A percentile compares a stretch with the other conserved stretches of the same genome.
Evolutionary conservation across 1,140 invertebrate genomes (phyloP).

Genomic region (Chymomyza costata): DNA sequence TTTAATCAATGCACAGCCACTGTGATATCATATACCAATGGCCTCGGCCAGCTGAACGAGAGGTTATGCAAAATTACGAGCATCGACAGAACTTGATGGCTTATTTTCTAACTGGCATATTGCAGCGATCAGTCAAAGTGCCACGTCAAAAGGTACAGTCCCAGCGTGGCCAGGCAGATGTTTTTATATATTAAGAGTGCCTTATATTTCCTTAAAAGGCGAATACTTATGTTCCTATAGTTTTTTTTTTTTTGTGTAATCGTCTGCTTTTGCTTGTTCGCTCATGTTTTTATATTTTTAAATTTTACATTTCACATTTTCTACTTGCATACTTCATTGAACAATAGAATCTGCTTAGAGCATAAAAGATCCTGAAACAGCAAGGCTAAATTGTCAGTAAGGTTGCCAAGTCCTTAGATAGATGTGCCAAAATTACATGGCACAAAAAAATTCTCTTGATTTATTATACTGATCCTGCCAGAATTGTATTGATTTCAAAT

Average conservation of each 20-base stretch:
- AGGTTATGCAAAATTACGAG: too few relatives aligned
- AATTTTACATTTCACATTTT: constrained; percentile 70
- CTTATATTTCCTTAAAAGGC: constrained; percentile 40
- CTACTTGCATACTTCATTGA: too few relatives aligned
- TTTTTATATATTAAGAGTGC: constrained; percentile 58
- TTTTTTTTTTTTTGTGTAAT: constrained; percentile 5
- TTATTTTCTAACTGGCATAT: constrained; percentile 20
- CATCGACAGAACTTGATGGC: too few relatives aligned
- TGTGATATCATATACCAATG: constrained; percentile 9
- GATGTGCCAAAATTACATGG: constrained; percentile 30
- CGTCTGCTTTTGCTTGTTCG: too few relatives aligned
- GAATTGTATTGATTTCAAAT: too few relatives aligned
- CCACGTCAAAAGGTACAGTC: too few relatives aligned
- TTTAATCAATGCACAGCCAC: constrained; percentile 34
- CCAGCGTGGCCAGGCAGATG: constrained; percentile 36
- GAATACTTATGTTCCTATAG: constrained; percentile 18
- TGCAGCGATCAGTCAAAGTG: constrained; percentile 24
- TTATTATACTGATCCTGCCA: too few relatives aligned
- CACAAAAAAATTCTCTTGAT: constrained; percentile 43
- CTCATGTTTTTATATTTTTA: too few relatives aligned
- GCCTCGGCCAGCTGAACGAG: too few relatives aligned
- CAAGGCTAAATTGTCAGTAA: too few relatives aligned
- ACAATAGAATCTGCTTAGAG: too few relatives aligned
- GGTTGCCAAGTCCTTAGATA: too few relatives aligned
- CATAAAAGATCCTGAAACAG: constrained; percentile 51